Base-by-base conservation (phyloP, 2,888 invertebrate genomes). In the Tromatobia lineatoria region DNA sequence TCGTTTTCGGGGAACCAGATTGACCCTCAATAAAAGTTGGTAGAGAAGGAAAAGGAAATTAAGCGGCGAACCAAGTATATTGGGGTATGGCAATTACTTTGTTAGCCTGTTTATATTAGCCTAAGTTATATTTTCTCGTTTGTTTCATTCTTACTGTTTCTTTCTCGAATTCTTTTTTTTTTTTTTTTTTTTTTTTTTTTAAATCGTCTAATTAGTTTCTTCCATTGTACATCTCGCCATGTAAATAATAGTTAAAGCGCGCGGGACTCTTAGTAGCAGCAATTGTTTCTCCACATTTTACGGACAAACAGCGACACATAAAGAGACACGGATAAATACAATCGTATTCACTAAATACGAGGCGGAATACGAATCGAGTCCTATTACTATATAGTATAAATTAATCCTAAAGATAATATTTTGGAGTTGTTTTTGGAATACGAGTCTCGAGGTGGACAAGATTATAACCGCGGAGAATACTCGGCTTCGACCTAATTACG, bases 171-270 rank as follows among this genome's bases (percentile, higher is more conserved):
- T 54, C 13, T 54, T 23, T 54, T 15, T 25, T 6, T 25, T 13
- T 11, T 57, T 15, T 57, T 57, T 57, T 25, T 25, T 57, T 6
- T 57, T 15, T 57, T 13, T 8, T 54, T 25, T 57, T 2, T 8
- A 54, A 29, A 45, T 71, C 20, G 13, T 59, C 10, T 10, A 29
- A 18, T 81, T 67, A 18, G 38, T n/a, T 82, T 82, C 20, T 47
- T 61, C 18, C 45, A 54, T 76, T 25, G 42, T 54, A 20, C 20
- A 54, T 54, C 66, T 82, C 77, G 82, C 77, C 82, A 61, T 82
- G 82, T 82, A 82, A 82, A 82, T 82, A 82, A 78, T 82, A 73
- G 67, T 82, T 50, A 34, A 69, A 59, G 29, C 52, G 73, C 61
- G 74, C 69, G 73, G 71, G 77, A 54, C 8, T 47, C 13, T 42